Base-by-base conservation (phyloP, 2,113 vertebrate genomes). In the Riparia riparia region DNA sequence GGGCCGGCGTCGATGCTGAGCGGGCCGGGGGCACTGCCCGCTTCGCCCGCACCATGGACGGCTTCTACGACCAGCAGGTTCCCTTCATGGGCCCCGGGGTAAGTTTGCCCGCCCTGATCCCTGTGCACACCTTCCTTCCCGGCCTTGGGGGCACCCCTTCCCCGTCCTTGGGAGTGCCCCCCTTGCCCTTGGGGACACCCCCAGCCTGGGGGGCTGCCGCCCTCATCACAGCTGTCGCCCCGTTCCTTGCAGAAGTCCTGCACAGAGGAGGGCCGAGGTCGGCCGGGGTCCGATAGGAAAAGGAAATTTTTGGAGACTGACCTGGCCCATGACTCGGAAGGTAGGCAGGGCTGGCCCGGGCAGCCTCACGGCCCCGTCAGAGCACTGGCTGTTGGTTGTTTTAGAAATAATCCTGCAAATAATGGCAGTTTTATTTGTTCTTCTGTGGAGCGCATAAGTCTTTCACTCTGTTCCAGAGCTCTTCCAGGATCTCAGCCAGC, bases 1-100 rank as follows among this genome's bases (percentile, higher is more conserved):
- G 85, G 97, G 95, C 93, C 97, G 83, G 68, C 16, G 97, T 98
- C 98, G 96, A 98, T 98, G 98, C 97, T 98, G 97, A 98, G 95
- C 79, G 93, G 89, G 97, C 95, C 94, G 95, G 95, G 95, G 97
- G 85, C 89, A 73, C 45, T 97, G 92, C 94, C 97, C 58, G 96
- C 93, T 34, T 94, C 70, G 72, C 94, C 96, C 97, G 96, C 97
- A 98, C 97, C 97, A 99, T 99, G 99, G 99, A 99, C 72, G 98
- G 98, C 95, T 99, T 99, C 98, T 99, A 99, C 81, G 99, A 99
- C 96, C 99, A 99, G 98, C 99, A 99, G 98, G 99, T 99, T 94
- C 99, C 99, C 88, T 99, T 99, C 96, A 98, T 99, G 98, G 98
- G 98, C 86, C 98, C 99, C 82, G 99, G 98, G 96, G 99, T 99